phyloP scores from a whole-genome alignment of 2,797 vertebrate genomes.

The Galago senegalensis region DNA sequence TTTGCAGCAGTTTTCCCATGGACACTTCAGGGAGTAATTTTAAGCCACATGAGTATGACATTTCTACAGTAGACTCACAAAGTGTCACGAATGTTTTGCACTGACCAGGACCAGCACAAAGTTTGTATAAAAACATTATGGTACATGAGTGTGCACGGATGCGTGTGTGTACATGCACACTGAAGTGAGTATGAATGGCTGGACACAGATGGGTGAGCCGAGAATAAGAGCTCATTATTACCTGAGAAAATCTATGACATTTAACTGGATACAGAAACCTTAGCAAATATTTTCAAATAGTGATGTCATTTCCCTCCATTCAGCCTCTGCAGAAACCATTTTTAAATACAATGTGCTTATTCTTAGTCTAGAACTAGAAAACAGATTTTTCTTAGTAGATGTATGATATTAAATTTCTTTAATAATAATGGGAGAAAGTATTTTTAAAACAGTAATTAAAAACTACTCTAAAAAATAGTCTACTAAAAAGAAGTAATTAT shows the following conservation, averaged over 20 bases:
- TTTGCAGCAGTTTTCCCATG: not conserved
- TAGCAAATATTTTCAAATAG: constrained; percentile 51
- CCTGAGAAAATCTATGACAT: not conserved
- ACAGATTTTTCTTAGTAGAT: constrained; percentile 50
- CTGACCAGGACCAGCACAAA: not conserved
- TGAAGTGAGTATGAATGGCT: not conserved
- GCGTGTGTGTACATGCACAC: fast-evolving
- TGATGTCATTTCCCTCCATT: constrained; percentile 49
- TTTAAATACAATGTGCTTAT: constrained; percentile 61
- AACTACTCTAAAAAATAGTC: constrained; percentile 48
- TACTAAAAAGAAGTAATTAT: constrained; percentile 62
- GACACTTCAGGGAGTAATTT: not conserved
- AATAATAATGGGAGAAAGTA: constrained; percentile 35
- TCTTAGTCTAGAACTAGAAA: constrained; percentile 64
- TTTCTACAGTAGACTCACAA: not conserved
- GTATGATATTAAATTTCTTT: constrained; percentile 54
- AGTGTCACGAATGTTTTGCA: not conserved
- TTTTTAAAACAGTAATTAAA: not conserved
- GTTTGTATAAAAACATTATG: not conserved
- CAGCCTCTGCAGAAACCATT: constrained; percentile 69
- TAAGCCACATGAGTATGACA: not conserved
- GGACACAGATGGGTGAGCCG: not conserved
- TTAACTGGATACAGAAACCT: not conserved
- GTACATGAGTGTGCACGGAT: too few relatives aligned
- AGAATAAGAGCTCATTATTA: constrained; percentile 40